Evolutionary conservation across 30 jellyfish, hydroid and myxozoan genomes (phyloP), one percentile per base, ranked within the genome.

Genomic region (Nemopilema nomurai): DNA sequence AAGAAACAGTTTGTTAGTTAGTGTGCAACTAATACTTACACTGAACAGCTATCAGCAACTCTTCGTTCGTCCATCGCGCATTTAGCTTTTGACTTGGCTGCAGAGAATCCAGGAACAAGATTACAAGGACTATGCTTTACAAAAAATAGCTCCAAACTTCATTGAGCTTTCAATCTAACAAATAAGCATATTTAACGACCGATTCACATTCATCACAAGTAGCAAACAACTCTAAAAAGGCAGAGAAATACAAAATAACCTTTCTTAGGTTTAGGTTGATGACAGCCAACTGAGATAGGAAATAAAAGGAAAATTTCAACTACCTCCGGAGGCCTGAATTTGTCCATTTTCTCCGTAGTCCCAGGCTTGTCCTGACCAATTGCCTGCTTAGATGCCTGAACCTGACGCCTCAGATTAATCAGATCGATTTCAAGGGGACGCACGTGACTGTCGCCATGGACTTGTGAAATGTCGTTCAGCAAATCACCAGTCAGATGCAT

Each of bases 31-130:
- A 41, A 8, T 8, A 28, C 97, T 62, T 86, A 94, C 99, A 95
- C 71, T 95, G 99, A 19, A 95, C 99, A 16, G 99, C 99, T 53
- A 95, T 95, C 1, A 95, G 96, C 66, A 95, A 76, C 67, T 95
- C 99, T 87, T 95, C 99, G 62, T 95, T 95, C 24, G 99, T 95
- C 99, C 99, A 95, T 23, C 99, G 94, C 24, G 96, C 95, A 90
- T 95, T 95, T 74, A 90, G 68, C 63, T 90, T 95, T 68, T 84
- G 96, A 26, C 41, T 75, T 75, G 92, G 86, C 99, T 94, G 81
- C 33, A 33, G 41, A 62, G 49, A 41, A 41, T 41, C 57, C 57
- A 41, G 13, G 57, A 41, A 41, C 57, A 41, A 3, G 9, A 41
- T 41, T 13, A 41, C 13, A 41, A 41, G 13, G 13, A 41, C n/a